These are phyloP conservation scores for Dryobota labecula DNA, from an alignment of 2,888 invertebrate genomes.

Conservation along the genomic window DNA sequence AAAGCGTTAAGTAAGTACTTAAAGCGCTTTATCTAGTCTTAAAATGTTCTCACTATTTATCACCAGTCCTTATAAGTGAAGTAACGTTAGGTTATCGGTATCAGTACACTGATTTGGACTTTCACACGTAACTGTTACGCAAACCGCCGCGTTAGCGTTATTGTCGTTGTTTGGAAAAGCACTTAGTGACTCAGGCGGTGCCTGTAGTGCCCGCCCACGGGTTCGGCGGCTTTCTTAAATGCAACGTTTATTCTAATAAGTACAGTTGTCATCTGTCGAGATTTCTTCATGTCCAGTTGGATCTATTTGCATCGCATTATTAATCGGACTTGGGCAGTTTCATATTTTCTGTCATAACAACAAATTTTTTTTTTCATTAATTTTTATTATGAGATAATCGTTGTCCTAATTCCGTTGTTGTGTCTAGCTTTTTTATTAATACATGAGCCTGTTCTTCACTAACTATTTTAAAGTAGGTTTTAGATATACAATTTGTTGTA, in stretches of 20 bases:
- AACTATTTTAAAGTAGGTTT: not conserved
- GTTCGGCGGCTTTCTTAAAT: constrained; percentile 63
- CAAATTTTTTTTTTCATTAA: constrained; percentile 19
- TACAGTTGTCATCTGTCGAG: constrained; percentile 43
- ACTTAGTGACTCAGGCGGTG: constrained; percentile 70
- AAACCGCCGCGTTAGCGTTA: constrained; percentile 76
- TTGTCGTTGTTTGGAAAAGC: constrained; percentile 75
- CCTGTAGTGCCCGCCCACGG: constrained; percentile 63
- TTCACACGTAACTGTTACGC: constrained; percentile 81
- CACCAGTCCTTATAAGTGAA: constrained; percentile 78
- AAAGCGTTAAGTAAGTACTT: constrained; percentile 65
- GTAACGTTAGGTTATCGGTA: constrained; percentile 77
- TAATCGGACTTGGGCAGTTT: constrained; percentile 31
- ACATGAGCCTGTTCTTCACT: not conserved
- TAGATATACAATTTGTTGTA: no score
- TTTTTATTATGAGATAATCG: constrained; percentile 6
- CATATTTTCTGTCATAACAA: constrained; percentile 31
- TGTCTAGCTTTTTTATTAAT: constrained; percentile 6
- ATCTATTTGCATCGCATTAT: constrained; percentile 46
- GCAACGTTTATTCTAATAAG: constrained; percentile 47
- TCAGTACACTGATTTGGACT: constrained; percentile 77
- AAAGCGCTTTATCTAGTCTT: constrained; percentile 67
- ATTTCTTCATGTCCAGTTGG: constrained; percentile 43
- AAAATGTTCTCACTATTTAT: constrained; percentile 72
- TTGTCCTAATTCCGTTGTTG: constrained; percentile 14